Conservation (phyloP, 2,888 invertebrate genomes). For the Athalia rosae region DNA sequence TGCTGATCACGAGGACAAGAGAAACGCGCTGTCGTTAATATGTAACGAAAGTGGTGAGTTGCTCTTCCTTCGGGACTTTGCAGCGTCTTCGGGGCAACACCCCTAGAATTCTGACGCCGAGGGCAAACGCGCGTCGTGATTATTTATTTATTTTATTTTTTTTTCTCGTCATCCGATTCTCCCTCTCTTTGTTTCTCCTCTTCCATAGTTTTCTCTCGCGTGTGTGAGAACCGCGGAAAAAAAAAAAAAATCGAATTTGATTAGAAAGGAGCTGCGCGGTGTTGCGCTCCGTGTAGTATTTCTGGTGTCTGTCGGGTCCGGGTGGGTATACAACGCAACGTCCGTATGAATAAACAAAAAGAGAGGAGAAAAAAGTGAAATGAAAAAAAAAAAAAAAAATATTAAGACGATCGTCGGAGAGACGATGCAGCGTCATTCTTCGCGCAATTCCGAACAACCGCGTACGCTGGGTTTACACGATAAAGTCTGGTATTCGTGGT, state of each 20-base stretch:
- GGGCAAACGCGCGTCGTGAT: not conserved
- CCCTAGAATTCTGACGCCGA: not conserved
- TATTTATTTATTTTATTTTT: no score
- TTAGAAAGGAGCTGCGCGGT: no score
- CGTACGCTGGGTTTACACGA: slow-evolving; percentile 46
- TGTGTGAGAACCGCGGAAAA: no score
- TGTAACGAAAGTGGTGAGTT: slow-evolving; percentile 61
- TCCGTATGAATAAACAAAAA: no score
- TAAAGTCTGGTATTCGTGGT: not conserved
- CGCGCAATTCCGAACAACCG: slow-evolving; percentile 67
- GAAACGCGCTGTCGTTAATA: slow-evolving; percentile 61
- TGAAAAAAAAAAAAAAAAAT: not conserved
- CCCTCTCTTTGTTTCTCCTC: no score
- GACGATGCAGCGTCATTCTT: slow-evolving; percentile 67
- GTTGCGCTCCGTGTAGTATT: no score
- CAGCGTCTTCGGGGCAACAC: slow-evolving; percentile 34
- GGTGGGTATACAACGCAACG: no score
- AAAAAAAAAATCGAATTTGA: no score
- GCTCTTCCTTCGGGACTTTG: slow-evolving; percentile 37
- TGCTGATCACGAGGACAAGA: slow-evolving; percentile 62
- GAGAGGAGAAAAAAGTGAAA: no score
- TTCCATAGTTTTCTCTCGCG: no score
- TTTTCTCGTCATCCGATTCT: no score
- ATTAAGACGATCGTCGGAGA: slow-evolving; percentile 32
- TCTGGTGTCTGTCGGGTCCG: no score